phyloP scores from a whole-genome alignment of 1,140 invertebrate species.

The Euura lappo region DNA sequence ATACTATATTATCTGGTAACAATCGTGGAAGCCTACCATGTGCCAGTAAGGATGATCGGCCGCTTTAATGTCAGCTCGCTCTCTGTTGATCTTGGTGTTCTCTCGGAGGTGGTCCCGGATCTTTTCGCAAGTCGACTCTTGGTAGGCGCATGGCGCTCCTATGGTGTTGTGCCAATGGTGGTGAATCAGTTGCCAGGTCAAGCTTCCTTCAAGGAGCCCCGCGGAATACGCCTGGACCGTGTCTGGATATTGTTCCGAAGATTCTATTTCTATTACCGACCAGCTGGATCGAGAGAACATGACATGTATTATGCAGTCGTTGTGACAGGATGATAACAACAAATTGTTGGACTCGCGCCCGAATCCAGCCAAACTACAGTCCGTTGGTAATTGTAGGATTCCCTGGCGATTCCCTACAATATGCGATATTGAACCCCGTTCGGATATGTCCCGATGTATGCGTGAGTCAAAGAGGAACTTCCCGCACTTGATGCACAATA shows the following conservation, averaged over 20 bases:
- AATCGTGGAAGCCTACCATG: conserved; percentile 64
- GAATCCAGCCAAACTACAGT: not conserved
- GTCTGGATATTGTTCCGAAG: conserved; percentile 73
- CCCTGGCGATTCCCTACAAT: not conserved
- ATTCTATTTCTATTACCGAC: conserved; percentile 81
- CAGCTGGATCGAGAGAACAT: conserved; percentile 62
- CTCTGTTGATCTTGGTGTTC: conserved; percentile 69
- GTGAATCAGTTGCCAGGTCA: conserved; percentile 83
- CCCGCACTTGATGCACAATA: too few species aligned
- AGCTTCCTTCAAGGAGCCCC: conserved; percentile 85
- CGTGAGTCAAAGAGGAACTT: too few species aligned
- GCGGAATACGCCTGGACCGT: conserved; percentile 85
- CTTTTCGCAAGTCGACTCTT: conserved; percentile 71
- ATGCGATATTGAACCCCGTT: not conserved
- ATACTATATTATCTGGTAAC: not conserved
- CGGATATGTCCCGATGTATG: too few species aligned
- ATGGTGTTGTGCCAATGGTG: conserved; percentile 83
- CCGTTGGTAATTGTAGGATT: not conserved
- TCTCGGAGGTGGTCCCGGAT: conserved; percentile 71
- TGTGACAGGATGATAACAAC: too few species aligned
- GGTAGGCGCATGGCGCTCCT: conserved; percentile 68
- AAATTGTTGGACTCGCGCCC: too few species aligned
- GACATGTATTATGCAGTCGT: not conserved
- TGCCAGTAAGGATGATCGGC: conserved; percentile 77
- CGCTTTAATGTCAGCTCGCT: conserved; percentile 59